These are phyloP conservation scores for Aegithalos caudatus DNA, from an alignment of 2,113 vertebrate genomes.

Conservation along the genomic window DNA sequence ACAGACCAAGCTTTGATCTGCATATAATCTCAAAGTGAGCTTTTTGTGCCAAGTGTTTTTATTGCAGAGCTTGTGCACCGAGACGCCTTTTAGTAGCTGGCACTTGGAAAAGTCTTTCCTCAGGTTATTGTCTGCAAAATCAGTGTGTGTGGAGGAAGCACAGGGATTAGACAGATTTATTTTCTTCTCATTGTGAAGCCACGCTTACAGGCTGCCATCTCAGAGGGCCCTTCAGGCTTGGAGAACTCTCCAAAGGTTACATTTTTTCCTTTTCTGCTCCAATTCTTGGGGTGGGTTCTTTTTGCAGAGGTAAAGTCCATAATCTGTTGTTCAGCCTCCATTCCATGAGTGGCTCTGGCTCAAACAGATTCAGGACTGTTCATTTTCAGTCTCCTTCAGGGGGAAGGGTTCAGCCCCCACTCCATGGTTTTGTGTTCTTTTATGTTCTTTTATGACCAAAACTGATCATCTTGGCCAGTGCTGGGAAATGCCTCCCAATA, in stretches of 20 bases:
- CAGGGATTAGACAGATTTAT: constrained; percentile 31
- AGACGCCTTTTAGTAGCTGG: background rate
- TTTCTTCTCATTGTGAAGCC: background rate
- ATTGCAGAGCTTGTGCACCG: background rate
- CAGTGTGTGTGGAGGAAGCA: background rate
- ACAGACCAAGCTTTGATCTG: constrained; percentile 14
- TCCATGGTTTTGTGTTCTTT: background rate
- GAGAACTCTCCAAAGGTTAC: background rate
- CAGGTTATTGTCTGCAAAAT: constrained; percentile 30
- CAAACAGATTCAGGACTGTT: background rate
- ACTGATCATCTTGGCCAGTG: background rate
- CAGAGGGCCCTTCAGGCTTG: background rate
- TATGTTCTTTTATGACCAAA: background rate
- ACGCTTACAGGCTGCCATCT: background rate
- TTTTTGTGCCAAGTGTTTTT: constrained; percentile 13
- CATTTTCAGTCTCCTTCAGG: background rate
- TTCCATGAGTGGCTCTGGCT: background rate
- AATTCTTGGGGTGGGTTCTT: rapidly evolving
- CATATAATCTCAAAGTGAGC: background rate
- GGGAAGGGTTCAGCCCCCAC: background rate
- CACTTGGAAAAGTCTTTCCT: background rate
- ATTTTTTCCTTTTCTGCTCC: background rate
- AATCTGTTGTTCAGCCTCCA: background rate
- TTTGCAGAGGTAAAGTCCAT: background rate
- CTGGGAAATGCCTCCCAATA: background rate